Evolutionary conservation across 1,140 invertebrate genomes (phyloP).

Genomic region (Heterodera carotae): DNA sequence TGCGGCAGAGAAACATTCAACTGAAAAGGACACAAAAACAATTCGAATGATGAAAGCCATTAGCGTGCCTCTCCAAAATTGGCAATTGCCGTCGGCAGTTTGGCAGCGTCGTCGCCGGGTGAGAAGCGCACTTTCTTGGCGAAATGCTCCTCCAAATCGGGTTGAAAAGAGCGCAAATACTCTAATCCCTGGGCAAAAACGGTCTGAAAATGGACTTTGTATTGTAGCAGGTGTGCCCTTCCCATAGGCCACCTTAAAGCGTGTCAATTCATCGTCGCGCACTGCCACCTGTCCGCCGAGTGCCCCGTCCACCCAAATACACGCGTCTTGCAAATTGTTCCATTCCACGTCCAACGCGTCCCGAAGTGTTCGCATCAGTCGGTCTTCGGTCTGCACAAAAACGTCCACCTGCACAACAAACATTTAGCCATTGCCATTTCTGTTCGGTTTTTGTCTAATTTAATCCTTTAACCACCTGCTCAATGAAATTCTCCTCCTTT

Average conservation of each 20-base stretch:
- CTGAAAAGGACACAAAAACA: slow-evolving; percentile 17
- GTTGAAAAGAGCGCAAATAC: slow-evolving; percentile 59
- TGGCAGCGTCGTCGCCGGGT: slow-evolving; percentile 62
- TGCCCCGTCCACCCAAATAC: slow-evolving; percentile 54
- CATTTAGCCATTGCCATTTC: not conserved
- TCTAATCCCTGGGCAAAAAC: slow-evolving; percentile 62
- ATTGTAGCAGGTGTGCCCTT: too few species aligned
- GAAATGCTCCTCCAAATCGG: slow-evolving; percentile 63
- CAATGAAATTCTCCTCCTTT: slow-evolving; percentile 59
- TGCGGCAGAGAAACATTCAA: slow-evolving; percentile 57
- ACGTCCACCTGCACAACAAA: slow-evolving; percentile 55
- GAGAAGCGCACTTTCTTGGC: slow-evolving; percentile 63
- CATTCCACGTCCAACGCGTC: slow-evolving; percentile 52
- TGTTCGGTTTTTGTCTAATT: not conserved
- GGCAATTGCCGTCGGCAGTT: slow-evolving; percentile 60
- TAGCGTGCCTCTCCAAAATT: slow-evolving; percentile 60
- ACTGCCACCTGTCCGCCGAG: slow-evolving; percentile 45
- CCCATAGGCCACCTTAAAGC: slow-evolving; percentile 40
- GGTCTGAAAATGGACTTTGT: slow-evolving; percentile 10
- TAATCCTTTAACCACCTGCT: slow-evolving; percentile 51
- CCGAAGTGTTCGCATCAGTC: slow-evolving; percentile 55
- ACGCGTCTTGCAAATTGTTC: slow-evolving; percentile 54
- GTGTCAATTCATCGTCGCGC: slow-evolving; percentile 58
- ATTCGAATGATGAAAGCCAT: slow-evolving; percentile 11
- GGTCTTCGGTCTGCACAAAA: slow-evolving; percentile 57